Conservation (phyloP, 2,113 vertebrate genomes). For the Cyphomyrus plagiostoma region DNA sequence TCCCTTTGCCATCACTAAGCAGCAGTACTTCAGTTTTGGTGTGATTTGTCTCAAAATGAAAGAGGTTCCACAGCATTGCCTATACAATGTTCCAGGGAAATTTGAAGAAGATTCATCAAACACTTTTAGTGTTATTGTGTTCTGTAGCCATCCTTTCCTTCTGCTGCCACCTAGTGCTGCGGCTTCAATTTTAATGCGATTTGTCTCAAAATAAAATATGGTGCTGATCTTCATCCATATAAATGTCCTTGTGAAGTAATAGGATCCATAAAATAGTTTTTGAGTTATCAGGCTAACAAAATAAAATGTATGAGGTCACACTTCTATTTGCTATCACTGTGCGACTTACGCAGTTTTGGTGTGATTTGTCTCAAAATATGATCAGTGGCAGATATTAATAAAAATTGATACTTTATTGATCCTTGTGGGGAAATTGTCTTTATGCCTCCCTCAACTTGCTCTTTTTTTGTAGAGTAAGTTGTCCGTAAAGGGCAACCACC, state of each 20-base stretch:
- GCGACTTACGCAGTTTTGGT: neutral
- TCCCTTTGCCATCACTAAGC: neutral
- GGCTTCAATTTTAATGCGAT: neutral
- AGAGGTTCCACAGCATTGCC: neutral
- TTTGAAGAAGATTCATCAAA: neutral
- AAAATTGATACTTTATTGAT: too few species aligned
- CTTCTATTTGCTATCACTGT: neutral
- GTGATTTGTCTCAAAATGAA: neutral
- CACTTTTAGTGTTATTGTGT: neutral
- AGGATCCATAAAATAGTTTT: neutral
- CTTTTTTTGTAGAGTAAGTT: too few species aligned
- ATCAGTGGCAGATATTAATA: neutral
- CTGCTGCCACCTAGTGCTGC: neutral
- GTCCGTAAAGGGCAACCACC: too few species aligned
- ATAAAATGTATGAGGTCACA: neutral
- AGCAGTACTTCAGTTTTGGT: neutral
- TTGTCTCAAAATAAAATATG: neutral
- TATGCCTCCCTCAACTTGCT: too few species aligned
- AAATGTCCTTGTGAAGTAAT: neutral
- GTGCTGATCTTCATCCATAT: neutral
- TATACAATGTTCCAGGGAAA: neutral
- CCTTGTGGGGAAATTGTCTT: too few species aligned
- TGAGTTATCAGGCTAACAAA: neutral
- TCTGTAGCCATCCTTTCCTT: neutral
- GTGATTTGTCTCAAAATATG: neutral